Evolutionary conservation across 2,888 invertebrate genomes (phyloP), one percentile per base, ranked within the genome.

Genomic region (Pardosa pseudoannulata): DNA sequence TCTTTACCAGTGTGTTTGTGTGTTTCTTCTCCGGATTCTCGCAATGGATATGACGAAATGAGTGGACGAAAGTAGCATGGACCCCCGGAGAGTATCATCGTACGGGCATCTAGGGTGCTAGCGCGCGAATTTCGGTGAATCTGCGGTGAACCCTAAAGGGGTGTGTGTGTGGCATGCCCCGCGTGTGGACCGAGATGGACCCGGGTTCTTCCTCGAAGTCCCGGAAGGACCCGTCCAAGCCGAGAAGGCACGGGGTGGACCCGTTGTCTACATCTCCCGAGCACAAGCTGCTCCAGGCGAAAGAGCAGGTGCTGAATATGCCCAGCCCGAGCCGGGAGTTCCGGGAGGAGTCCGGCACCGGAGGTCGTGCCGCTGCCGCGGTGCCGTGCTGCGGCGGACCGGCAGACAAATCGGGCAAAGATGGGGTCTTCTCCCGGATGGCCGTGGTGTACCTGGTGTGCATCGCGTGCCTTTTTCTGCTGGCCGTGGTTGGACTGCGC

Each of bases 231-330:
- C 56, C 56, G 1, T 16, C 56, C 3, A 56, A 68, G 56, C 28
- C 75, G 70, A 31, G 27, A 46, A 56, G 50, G 39, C 56, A n/a
- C 19, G n/a, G 32, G 23, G 19, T 28, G n/a, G 31, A 31, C 29
- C 74, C 74, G 0, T 64, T 64, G 28, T 64, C 64, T 19, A 67
- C 39, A 19, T 83, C 82, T 32, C 76, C 82, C 23, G 82, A 83
- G 39, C 76, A 72, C 31, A 76, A 82, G 27, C 29, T 83, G 3
- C 76, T 76, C 76, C 82, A 83, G 56, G 82, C 82, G 27, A 83
- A 83, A 16, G 76, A 83, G 28, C 82, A 83, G 50, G 82, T 83
- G 31, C 29, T 83, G 3, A 83, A 41, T 39, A 83, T 83, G 82
- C 82, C 82, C 1, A 83, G 82, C n/a, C 82, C 82, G 0, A 36